Base-by-base conservation (phyloP, 2,797 vertebrate genomes). In the Anniella stebbinsi region DNA sequence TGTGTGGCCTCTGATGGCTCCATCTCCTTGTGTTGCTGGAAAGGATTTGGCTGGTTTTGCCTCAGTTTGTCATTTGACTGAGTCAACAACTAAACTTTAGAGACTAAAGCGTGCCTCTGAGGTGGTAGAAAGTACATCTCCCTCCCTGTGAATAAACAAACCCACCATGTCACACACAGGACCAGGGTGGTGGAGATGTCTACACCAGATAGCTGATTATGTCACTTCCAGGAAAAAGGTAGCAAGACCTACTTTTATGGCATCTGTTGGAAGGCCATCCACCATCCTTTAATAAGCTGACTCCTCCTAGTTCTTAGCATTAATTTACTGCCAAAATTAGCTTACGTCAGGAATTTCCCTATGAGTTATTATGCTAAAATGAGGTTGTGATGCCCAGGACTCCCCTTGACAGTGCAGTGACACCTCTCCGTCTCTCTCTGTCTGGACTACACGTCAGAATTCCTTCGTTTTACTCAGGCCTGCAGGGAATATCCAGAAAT, bases 401-500 rank as follows among this genome's bases (percentile, higher is more conserved):
- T 77, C n/a, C 21, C 33, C 69, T 23, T 11, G 15, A 72, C 51
- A 41, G 25, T 51, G 45, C 41, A 33, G 21, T 12, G 38, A 9
- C 70, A 30, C 36, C 15, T 36, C 8, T 51, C 11, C 17, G 18
- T 63, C 60, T 88, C 60, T 38, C 60, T 4, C 9, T n/a, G 41
- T 36, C 41, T 82, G 45, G 18, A 76, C 30, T 33, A 75, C 57
- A 69, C 7, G 60, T 69, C 48, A n/a, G 1, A 57, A 89, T 89
- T 77, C 91, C 78, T 69, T 69, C 67, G 36, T 54, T 84, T 83
- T 28, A 63, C 12, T 25, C 70, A 76, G 3, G 57, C 38, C 89
- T 83, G 3, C 70, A 91, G 84, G 91, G 84, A 91, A 89, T 77
- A 75, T 70, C 84, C 91, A 89, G 87, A 89, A 89, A 89, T 89